Conservation (phyloP, 2,888 invertebrate species). For the Syrista parreyssii region DNA sequence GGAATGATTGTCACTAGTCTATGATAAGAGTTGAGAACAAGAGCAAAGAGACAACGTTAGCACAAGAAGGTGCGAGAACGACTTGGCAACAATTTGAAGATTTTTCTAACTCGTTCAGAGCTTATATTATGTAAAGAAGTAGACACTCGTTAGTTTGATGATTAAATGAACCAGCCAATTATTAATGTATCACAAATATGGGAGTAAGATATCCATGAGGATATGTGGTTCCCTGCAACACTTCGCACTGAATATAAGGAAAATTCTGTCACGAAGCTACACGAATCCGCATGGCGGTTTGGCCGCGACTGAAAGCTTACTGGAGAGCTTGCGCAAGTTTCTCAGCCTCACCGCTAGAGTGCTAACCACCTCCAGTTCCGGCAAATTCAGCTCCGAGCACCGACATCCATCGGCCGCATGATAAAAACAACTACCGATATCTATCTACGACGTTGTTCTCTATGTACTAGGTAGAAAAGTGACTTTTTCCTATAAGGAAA, state of each 20-base stretch:
- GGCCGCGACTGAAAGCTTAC: constrained; percentile 57
- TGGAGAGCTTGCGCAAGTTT: constrained; percentile 51
- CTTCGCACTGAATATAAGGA: not conserved
- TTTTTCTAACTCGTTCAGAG: not conserved
- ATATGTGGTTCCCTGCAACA: not conserved
- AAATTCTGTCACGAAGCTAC: not conserved
- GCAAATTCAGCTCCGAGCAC: constrained; percentile 33
- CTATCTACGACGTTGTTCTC: constrained; percentile 28
- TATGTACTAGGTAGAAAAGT: constrained; percentile 34
- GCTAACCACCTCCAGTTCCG: constrained; percentile 33
- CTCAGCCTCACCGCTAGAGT: constrained; percentile 49
- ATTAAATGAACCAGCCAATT: not conserved
- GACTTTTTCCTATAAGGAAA: constrained; percentile 23
- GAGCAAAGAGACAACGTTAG: not conserved
- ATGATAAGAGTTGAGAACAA: not conserved
- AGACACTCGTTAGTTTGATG: not conserved
- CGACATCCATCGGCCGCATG: constrained; percentile 12
- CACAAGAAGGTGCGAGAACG: not conserved
- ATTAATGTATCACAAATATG: not conserved
- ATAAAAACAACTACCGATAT: constrained; percentile 21
- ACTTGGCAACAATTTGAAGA: not conserved
- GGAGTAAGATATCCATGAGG: not conserved
- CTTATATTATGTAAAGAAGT: not conserved
- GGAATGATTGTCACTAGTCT: not conserved
- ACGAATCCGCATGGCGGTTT: constrained; percentile 47